Conservation (phyloP, 2,113 vertebrate species). For the Mixornis gularis region DNA sequence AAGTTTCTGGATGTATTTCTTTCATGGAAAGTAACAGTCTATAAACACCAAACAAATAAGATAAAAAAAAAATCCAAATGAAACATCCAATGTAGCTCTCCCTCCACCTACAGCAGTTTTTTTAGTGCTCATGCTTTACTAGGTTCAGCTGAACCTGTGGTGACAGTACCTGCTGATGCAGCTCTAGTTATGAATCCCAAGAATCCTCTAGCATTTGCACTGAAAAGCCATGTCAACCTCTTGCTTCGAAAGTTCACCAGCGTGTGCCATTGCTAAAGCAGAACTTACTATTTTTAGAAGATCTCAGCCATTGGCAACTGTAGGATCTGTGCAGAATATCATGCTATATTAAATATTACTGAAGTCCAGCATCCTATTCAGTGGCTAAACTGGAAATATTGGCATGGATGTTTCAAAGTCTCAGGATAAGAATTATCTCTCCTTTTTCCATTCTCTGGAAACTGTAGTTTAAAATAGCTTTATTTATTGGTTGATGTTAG, state of each 20-base stretch:
- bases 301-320: not conserved
- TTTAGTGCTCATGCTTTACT: not conserved
- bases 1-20: not conserved
- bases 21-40: not conserved
- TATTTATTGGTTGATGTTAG: not conserved
- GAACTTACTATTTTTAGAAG: not conserved
- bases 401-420: not conserved
- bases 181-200: not conserved
- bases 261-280: not conserved
- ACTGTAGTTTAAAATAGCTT: not conserved
- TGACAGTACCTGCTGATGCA: not conserved
- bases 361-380: not conserved
- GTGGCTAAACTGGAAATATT: not conserved
- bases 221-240: not conserved
- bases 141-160: not conserved
- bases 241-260: not conserved
- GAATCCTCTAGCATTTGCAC: not conserved
- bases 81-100: not conserved
- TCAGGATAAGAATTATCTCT: not conserved
- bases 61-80: not conserved
- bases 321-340: not conserved
- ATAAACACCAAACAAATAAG: conserved; percentile 10
- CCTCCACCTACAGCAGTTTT: not conserved
- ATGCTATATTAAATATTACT: not conserved
- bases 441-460: not conserved